phyloP scores from a whole-genome alignment of 2,113 vertebrate genomes.

The Erpornis zantholeuca region DNA sequence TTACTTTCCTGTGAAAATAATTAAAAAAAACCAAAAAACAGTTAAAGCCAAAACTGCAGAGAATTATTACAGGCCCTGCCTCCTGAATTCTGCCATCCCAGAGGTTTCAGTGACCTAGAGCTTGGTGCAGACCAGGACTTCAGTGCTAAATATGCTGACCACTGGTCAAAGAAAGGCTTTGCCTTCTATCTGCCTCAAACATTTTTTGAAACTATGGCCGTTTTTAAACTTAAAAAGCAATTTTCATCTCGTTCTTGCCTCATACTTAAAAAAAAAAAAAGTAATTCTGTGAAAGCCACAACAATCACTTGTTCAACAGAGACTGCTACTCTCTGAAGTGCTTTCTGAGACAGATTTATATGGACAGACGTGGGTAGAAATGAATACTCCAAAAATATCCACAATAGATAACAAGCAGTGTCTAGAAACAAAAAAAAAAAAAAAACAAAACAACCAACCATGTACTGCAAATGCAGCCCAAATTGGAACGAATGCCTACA shows the following conservation, averaged over 20 bases:
- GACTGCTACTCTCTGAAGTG: conserved; percentile 18
- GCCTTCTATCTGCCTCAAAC: neutral
- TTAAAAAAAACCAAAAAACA: neutral
- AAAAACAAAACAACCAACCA: neutral
- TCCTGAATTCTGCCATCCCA: neutral
- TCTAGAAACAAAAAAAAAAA: neutral
- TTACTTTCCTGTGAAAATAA: neutral
- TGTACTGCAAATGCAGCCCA: conserved; percentile 10
- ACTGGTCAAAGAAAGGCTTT: neutral
- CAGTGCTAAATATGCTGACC: neutral
- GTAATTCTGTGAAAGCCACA: conserved; percentile 45
- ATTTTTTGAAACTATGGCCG: neutral
- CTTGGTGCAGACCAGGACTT: neutral
- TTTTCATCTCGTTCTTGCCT: conserved; percentile 23
- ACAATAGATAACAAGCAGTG: conserved; percentile 32
- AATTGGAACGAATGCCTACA: conserved; percentile 44
- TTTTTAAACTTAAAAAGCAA: conserved; percentile 38
- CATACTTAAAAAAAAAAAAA: conserved; percentile 24
- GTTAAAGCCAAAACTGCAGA: neutral
- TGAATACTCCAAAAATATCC: conserved; percentile 59
- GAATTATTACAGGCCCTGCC: neutral
- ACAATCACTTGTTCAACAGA: conserved; percentile 26
- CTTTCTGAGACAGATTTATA: conserved; percentile 44
- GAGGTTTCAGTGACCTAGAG: neutral
- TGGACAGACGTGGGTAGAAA: neutral